Base-by-base conservation (phyloP, 2,888 invertebrate species). In the Drosophila anomelani region DNA sequence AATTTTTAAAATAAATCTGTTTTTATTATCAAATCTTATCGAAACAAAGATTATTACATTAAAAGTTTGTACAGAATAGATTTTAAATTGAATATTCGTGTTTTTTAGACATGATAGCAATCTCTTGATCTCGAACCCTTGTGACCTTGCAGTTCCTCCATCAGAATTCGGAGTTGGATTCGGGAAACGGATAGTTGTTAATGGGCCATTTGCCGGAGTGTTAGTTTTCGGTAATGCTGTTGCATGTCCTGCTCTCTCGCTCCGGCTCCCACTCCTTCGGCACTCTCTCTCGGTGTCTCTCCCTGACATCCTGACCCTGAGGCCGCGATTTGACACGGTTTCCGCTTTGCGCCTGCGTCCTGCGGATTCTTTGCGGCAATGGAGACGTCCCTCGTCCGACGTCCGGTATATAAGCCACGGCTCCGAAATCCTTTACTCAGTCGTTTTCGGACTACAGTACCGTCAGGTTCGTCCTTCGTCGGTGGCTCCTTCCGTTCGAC, bases 261-360 rank as follows among this genome's bases (percentile, higher is more conserved):
- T 59, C 36, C 49, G n/a, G 43, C 41, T 55, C 71, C 62, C 62
- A 39, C 60, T 44, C 57, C 51, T 20, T 15, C 34, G 34, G 34
- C 20, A 55, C 26, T 55, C 39, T 51, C 51, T 29, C 61, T 29
- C 29, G 60, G 57, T 66, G 68, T 41, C 57, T 63, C 46, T 51
- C 41, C 49, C 41, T 64, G 64, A 51, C 64, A 64, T 64, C 49
- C 64, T 64, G 64, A 34, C 64, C 66, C 61, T 55, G 53, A 56
- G 60, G 55, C 68, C 66, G 46, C 51, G 62, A 64, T 57, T 56
- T 84, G 88, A 80, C 83, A 83, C 76, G 76, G 76, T 71, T 86
- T 84, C 70, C 81, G 84, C 85, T 88, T 84, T 76, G 84, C 84
- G 84, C 88, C 68, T 84, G 84, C 84, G 84, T 78, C 57, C 32